These are phyloP conservation scores for Epicampocera succincta DNA, from an alignment of 2,888 invertebrate genomes.

Conservation along the genomic window DNA sequence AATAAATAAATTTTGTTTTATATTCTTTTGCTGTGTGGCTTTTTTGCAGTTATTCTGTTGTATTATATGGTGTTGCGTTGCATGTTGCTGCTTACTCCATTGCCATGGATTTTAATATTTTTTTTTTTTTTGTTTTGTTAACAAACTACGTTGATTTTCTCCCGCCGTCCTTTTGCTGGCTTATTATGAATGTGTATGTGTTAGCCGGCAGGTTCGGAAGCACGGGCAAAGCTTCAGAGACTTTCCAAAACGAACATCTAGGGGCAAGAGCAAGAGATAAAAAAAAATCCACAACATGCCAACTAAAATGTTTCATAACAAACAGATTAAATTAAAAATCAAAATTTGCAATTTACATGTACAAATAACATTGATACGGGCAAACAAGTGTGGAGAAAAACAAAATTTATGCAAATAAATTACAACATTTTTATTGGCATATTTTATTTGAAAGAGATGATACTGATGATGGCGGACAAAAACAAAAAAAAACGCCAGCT, in stretches of 20 bases:
- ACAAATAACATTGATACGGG: constrained; percentile 24
- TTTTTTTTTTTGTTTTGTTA: not conserved
- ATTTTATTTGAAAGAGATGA: not conserved
- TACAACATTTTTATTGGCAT: constrained; percentile 29
- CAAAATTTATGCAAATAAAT: constrained; percentile 18
- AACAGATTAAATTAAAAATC: constrained; percentile 57
- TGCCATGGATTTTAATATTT: constrained; percentile 13
- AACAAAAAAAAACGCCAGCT: not conserved
- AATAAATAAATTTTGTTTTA: constrained; percentile 59
- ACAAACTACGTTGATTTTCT: constrained; percentile 19
- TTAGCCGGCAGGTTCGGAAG: not conserved
- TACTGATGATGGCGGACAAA: not conserved
- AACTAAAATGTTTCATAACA: constrained; percentile 28
- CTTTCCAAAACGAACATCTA: not conserved
- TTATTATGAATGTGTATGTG: too few relatives aligned
- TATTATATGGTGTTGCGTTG: constrained; percentile 30
- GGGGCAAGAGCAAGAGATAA: not conserved
- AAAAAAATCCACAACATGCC: not conserved
- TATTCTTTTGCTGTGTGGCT: constrained; percentile 14
- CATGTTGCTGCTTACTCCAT: constrained; percentile 26
- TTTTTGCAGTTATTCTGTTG: constrained; percentile 20
- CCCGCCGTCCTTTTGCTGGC: not conserved
- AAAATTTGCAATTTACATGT: constrained; percentile 45
- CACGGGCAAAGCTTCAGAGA: not conserved
- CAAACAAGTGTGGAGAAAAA: not conserved